Evolutionary conservation across 2,888 invertebrate genomes (phyloP).

Genomic region (Drosophila acutilabella): DNA sequence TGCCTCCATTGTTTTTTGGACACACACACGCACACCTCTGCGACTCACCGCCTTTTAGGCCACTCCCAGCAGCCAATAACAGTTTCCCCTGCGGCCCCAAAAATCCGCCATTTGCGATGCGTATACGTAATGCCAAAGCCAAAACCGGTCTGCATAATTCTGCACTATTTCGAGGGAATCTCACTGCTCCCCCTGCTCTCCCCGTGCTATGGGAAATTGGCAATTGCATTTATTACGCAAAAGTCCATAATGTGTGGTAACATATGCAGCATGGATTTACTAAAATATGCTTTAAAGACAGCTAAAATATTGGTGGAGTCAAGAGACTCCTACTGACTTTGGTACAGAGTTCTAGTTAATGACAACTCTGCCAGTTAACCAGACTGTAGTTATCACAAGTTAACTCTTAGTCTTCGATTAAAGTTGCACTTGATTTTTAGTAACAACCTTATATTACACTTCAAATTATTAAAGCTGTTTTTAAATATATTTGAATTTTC

Average conservation of each 20-base stretch:
- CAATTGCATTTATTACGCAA: conserved; percentile 43
- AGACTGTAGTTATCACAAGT: too few species aligned
- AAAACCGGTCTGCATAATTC: conserved; percentile 31
- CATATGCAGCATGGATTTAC: background rate
- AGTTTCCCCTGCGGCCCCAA: background rate
- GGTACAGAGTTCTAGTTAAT: too few species aligned
- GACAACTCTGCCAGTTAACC: too few species aligned
- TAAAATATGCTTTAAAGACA: conserved; percentile 4
- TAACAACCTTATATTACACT: too few species aligned
- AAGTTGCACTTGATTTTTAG: too few species aligned
- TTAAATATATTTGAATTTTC: too few species aligned
- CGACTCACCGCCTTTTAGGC: background rate
- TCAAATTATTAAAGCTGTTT: too few species aligned
- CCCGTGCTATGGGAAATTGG: conserved; percentile 22
- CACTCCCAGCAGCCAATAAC: conserved; percentile 15
- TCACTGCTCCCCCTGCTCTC: background rate
- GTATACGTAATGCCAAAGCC: conserved; percentile 54
- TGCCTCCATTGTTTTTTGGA: conserved; percentile 45
- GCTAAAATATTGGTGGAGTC: background rate
- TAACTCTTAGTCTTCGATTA: too few species aligned
- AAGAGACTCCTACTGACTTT: too few species aligned
- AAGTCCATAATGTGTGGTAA: conserved; percentile 23
- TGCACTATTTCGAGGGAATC: conserved; percentile 9
- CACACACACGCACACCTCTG: conserved; percentile 19
- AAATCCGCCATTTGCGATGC: conserved; percentile 47